Base-by-base conservation (phyloP, 92 coral and sea anemone genomes). In the Paragorgia papillata region DNA sequence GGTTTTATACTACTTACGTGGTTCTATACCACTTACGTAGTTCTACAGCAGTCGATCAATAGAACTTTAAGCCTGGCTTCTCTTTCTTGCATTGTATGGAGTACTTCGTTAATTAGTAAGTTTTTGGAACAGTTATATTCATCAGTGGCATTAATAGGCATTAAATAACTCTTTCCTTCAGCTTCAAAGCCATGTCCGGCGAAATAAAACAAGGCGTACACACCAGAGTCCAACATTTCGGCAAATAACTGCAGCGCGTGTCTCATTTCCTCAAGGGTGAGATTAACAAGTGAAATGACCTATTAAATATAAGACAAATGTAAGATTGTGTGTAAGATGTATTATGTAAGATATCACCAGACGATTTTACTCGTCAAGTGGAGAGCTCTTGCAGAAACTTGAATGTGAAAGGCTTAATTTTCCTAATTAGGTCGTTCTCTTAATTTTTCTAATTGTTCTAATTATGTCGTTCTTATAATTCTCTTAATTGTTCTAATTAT, bases 181-280 rank as follows among this genome's bases (percentile, higher is more conserved):
- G 79, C 64, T 64, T 95, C 90, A 71, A 95, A 95, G 5, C 99
- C 99, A 53, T 91, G 97, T 21, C 97, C 97, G 80, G 97, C 99
- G 50, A 91, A 95, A 60, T 95, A 95, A 74, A 95, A 95, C 66
- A 95, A 75, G 24, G 97, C 99, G 46, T 89, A 95, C 62, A 89
- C 92, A 20, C 90, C 92, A 37, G 89, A 58, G 7, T 88, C 95
- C 19, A 95, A 79, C 67, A 95, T 82, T 10, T 68, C 66, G 26
- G 89, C 81, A 63, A 95, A 95, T 65, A 88, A 66, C 13, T 39
- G 20, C 24, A 91, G 79, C 17, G 99, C 97, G 8, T 80, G 66
- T n/a, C 84, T 48, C 99, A 95, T 95, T 75, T 95, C 99, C 9
- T 50, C 13, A 37, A 95, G 80, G 0, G 90, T 89, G 18, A 95